Evolutionary conservation across 2,797 vertebrate species (phyloP).

Genomic region (Tenualosa thibaudeaui): DNA sequence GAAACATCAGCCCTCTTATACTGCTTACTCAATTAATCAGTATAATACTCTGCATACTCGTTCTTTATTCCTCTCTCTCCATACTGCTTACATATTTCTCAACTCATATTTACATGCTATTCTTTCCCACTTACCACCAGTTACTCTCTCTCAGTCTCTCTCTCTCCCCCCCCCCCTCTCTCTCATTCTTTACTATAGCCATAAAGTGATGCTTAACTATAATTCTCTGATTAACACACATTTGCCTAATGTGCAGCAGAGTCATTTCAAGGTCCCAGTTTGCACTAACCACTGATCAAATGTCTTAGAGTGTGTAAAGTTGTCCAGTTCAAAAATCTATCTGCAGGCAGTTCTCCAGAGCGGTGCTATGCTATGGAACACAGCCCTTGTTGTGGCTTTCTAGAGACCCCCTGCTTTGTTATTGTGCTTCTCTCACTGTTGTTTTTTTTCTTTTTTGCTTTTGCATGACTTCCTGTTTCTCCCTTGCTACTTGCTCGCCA

Average conservation of each 20-base stretch:
- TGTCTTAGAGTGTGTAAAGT: background rate
- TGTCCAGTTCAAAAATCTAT: background rate
- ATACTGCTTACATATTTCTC: background rate
- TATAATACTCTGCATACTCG: background rate
- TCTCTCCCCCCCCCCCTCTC: background rate
- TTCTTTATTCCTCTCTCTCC: background rate
- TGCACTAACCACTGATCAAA: background rate
- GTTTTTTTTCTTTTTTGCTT: conserved; percentile 19
- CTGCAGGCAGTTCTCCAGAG: background rate
- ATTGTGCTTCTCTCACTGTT: conserved; percentile 39
- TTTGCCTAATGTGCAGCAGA: background rate
- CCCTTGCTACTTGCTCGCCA: conserved; percentile 16
- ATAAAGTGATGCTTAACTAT: background rate
- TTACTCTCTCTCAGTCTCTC: conserved; percentile 10
- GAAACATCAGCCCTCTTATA: background rate
- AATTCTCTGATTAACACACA: background rate
- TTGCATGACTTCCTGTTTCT: conserved; percentile 54
- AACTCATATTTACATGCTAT: too few relatives aligned
- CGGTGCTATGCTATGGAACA: background rate
- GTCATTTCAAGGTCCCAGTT: background rate
- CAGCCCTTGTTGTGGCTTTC: background rate
- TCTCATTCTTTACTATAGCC: background rate
- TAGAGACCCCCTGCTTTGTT: background rate
- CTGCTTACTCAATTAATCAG: background rate
- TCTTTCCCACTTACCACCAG: background rate